Percentiles rank a stretch among this genome's conserved stretches.
These are phyloP conservation scores for Capitella teleta DNA, from an alignment of 1,140 invertebrate genomes.

Conservation along the genomic window DNA sequence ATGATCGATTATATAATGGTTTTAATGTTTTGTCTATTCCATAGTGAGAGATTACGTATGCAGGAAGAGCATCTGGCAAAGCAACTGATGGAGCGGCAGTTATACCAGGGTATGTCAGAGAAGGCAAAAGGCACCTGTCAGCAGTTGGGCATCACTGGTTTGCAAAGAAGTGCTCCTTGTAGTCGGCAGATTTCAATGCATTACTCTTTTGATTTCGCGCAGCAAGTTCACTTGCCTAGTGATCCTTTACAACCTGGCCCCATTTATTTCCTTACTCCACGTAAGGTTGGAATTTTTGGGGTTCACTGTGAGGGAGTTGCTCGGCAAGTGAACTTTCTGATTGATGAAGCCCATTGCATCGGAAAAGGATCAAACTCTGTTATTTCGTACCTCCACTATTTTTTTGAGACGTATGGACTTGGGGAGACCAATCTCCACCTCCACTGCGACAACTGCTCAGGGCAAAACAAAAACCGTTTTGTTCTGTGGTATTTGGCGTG, in stretches of 20 bases:
- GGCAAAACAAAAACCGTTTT: constrained; percentile 22
- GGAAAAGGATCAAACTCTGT: constrained; percentile 20
- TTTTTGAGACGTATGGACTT: constrained; percentile 17
- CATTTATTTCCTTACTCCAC: constrained; percentile 17
- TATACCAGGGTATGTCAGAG: constrained; percentile 11
- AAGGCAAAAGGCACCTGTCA: constrained; percentile 5
- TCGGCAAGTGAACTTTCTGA: constrained; percentile 16
- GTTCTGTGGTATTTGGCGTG: constrained; percentile 20
- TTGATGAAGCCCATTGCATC: constrained; percentile 10
- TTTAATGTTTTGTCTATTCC: no score
- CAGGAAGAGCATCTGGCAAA: constrained; percentile 10
- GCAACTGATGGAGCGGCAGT: constrained; percentile 11
- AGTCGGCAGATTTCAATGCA: constrained; percentile 12
- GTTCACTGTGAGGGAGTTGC: constrained; percentile 16
- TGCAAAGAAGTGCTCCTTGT: constrained; percentile 7
- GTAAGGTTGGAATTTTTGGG: constrained; percentile 21
- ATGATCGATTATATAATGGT: not conserved
- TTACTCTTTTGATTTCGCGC: constrained; percentile 23
- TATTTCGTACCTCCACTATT: constrained; percentile 17
- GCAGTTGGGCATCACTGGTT: constrained; percentile 3
- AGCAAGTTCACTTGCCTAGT: constrained; percentile 18
- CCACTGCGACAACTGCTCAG: constrained; percentile 20
- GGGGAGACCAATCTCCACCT: constrained; percentile 15
- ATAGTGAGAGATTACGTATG: not conserved
- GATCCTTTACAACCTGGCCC: constrained; percentile 18